Evolutionary conservation across 2,888 invertebrate species (phyloP).

Genomic region (Nomada goodeniana): DNA sequence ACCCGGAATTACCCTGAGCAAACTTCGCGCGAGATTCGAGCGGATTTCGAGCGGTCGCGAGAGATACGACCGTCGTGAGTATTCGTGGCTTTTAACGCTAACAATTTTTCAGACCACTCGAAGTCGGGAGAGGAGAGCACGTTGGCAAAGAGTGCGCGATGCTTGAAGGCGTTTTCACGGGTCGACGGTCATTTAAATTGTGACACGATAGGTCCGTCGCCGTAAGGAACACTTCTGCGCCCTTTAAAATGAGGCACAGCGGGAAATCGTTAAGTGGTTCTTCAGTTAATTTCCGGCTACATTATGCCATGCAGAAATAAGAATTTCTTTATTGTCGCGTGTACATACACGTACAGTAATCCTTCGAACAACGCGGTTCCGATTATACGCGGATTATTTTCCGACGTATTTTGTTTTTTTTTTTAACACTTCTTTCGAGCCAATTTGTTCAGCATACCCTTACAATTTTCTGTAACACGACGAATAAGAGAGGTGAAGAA

Average conservation of each 20-base stretch:
- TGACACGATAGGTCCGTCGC: conserved; percentile 28
- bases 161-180: conserved; percentile 27
- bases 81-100: conserved; percentile 8
- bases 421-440: too few species aligned
- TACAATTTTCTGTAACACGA: too few species aligned
- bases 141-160: not conserved
- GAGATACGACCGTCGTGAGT: not conserved
- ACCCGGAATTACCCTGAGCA: too few species aligned
- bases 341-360: not conserved
- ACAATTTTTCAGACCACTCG: conserved; percentile 25
- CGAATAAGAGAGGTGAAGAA: too few species aligned
- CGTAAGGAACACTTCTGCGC: not conserved
- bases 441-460: too few species aligned
- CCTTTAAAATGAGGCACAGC: not conserved
- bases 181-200: conserved; percentile 24
- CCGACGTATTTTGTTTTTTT: too few species aligned
- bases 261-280: conserved; percentile 28
- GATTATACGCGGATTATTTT: too few species aligned
- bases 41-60: conserved; percentile 14
- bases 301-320: conserved; percentile 15
- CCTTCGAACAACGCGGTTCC: too few species aligned
- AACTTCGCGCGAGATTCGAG: too few species aligned
- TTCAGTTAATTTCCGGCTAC: conserved; percentile 18
- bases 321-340: conserved; percentile 12
- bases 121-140: not conserved